A percentile compares a stretch with the other conserved stretches of the same genome.
Evolutionary conservation across 2,797 vertebrate genomes (phyloP).

Genomic region (Avahi laniger): DNA sequence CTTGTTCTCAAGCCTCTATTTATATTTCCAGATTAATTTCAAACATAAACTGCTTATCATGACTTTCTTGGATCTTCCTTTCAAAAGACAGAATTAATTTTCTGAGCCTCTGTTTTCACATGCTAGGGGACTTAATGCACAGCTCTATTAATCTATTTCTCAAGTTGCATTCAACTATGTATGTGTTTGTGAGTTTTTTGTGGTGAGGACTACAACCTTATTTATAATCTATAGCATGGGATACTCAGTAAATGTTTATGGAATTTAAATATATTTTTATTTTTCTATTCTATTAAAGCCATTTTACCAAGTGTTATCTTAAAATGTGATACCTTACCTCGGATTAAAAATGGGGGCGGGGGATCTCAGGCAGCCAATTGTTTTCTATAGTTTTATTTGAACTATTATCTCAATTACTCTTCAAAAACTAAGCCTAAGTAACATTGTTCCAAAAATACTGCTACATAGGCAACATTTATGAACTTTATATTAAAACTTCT

Average conservation of each 20-base stretch:
- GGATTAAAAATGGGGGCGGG: background rate
- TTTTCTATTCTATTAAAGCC: background rate
- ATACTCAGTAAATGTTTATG: background rate
- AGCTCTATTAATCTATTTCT: conserved; percentile 6
- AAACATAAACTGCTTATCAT: background rate
- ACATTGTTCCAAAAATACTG: background rate
- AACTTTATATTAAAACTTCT: background rate
- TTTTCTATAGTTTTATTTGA: background rate
- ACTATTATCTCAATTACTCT: background rate
- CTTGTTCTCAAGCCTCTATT: conserved; percentile 22
- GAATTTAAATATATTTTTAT: background rate
- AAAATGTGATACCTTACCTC: background rate
- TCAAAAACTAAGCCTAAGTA: background rate
- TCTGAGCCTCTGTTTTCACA: conserved; percentile 9
- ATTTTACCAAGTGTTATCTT: background rate
- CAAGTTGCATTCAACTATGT: background rate
- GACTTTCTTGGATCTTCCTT: conserved; percentile 27
- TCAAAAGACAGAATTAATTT: conserved; percentile 44
- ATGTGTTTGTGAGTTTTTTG: background rate
- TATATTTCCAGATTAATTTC: conserved; percentile 52
- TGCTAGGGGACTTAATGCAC: background rate
- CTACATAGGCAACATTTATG: background rate
- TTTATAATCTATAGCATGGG: background rate
- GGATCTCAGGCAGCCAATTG: background rate
- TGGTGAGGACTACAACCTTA: background rate